phyloP scores from a whole-genome alignment of 1,140 invertebrate species.

The Dendrolimus punctatus region DNA sequence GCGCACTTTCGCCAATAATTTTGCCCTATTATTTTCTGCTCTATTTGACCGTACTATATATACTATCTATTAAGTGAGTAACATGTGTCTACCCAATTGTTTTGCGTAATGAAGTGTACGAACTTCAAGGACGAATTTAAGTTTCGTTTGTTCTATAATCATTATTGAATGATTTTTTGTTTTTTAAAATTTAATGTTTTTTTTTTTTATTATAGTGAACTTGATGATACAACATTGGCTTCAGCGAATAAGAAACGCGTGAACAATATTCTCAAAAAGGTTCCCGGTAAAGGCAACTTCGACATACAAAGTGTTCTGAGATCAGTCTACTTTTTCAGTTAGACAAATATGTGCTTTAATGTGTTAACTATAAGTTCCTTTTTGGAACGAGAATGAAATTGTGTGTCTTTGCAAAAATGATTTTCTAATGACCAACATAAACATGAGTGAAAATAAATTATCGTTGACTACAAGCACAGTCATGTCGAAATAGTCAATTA shows the following conservation, averaged over 20 bases:
- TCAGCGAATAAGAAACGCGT: constrained; percentile 75
- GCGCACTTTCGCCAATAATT: no score
- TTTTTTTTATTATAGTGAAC: constrained; percentile 44
- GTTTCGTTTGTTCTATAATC: neutral
- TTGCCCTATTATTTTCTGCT: no score
- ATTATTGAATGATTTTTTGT: constrained; percentile 6
- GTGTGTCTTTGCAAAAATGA: no score
- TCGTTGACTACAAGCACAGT: no score
- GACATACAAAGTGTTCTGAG: constrained; percentile 82
- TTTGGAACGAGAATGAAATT: no score
- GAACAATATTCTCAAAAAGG: constrained; percentile 73
- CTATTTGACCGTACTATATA: no score
- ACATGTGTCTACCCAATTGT: no score
- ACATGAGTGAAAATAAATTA: no score
- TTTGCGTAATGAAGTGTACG: neutral
- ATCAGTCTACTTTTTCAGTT: constrained; percentile 91
- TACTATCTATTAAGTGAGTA: no score
- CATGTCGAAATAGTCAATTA: no score
- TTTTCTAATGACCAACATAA: no score
- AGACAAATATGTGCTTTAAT: constrained; percentile 11
- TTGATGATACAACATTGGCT: constrained; percentile 63
- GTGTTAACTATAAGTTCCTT: no score
- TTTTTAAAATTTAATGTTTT: constrained; percentile 6
- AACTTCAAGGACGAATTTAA: neutral
- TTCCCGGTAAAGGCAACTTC: constrained; percentile 84